Evolutionary conservation across 2,888 invertebrate species (phyloP).

Genomic region (Orgyia antiqua): DNA sequence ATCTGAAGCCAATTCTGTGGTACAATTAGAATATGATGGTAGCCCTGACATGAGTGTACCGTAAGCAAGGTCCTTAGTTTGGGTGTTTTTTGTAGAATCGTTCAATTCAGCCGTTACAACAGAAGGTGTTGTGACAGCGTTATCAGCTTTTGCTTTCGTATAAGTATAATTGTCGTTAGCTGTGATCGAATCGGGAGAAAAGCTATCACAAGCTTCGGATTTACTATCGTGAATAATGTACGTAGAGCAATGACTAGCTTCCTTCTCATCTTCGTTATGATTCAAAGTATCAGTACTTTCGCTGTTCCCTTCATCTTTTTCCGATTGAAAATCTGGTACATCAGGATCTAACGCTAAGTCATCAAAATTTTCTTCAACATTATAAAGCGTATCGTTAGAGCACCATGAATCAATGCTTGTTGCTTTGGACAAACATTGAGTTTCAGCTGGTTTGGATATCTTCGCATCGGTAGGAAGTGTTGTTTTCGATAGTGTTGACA

Average conservation of each 20-base stretch:
- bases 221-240: constrained; percentile 64
- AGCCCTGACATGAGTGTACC: constrained; percentile 57
- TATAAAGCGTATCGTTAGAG: constrained; percentile 81
- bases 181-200: constrained; percentile 66
- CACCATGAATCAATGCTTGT: constrained; percentile 82
- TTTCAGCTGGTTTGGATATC: constrained; percentile 66
- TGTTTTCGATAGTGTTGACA: constrained; percentile 70
- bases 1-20: constrained; percentile 49
- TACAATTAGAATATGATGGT: constrained; percentile 62
- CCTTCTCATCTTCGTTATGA: constrained; percentile 59
- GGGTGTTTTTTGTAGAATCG: constrained; percentile 55
- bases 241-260: constrained; percentile 57
- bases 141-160: constrained; percentile 57
- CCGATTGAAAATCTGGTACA: constrained; percentile 39
- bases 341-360: constrained; percentile 64
- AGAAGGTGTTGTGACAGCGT: constrained; percentile 40
- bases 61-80: constrained; percentile 62
- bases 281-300: constrained; percentile 63
- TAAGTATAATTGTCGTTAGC: constrained; percentile 62
- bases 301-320: constrained; percentile 46
- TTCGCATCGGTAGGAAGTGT: constrained; percentile 69
- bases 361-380: constrained; percentile 79
- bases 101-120: constrained; percentile 47
- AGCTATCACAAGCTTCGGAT: constrained; percentile 57
- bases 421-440: constrained; percentile 69